Evolutionary conservation across 2,113 vertebrate genomes (phyloP).

Genomic region (Eubucco bourcierii): DNA sequence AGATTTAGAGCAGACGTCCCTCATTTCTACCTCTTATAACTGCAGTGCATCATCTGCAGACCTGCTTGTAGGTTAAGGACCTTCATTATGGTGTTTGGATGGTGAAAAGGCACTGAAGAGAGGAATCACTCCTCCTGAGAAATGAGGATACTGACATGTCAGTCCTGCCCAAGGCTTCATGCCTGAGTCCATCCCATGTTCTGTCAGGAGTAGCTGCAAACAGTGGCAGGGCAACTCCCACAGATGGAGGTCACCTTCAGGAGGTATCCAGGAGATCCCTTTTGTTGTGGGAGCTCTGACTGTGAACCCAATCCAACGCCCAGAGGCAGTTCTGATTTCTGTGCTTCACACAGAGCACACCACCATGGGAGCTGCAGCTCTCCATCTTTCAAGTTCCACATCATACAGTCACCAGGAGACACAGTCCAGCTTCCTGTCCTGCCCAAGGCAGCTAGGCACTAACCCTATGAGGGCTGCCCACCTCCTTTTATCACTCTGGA

Average conservation of each 20-base stretch:
- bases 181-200: not conserved
- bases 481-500: not conserved
- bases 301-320: not conserved
- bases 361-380: rapidly evolving
- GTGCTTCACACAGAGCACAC: not conserved
- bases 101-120: not conserved
- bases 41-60: not conserved
- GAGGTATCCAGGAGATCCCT: not conserved
- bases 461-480: not conserved
- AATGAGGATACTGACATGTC: not conserved
- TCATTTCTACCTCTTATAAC: not conserved
- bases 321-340: not conserved
- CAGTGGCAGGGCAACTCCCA: not conserved
- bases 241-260: not conserved
- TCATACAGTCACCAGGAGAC: not conserved
- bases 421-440: not conserved
- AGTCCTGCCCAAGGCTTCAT: not conserved
- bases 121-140: not conserved
- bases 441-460: not conserved
- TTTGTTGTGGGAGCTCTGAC: not conserved
- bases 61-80: no score
- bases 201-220: not conserved
- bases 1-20: not conserved
- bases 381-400: not conserved
- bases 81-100: not conserved